A percentile compares a stretch with the other conserved stretches of the same genome.
phyloP scores from a whole-genome alignment of 2,113 vertebrate species.

The Psittacula cyanocephala region DNA sequence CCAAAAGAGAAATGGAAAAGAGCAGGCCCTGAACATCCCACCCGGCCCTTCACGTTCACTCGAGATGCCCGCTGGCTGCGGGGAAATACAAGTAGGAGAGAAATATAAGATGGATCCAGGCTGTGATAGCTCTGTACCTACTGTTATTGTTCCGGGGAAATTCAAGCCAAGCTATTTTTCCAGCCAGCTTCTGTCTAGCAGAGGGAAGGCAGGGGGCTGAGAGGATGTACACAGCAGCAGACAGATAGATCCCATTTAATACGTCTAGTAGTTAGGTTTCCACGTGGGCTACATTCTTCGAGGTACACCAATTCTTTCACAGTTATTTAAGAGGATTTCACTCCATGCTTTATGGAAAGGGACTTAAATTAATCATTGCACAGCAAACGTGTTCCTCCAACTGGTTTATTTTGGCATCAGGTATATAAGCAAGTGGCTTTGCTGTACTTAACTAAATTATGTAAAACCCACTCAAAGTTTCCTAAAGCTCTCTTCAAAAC shows the following conservation, averaged over 20 bases:
- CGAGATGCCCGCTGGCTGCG: neutral
- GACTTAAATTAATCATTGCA: slow-evolving; percentile 58
- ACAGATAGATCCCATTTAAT: slow-evolving; percentile 2
- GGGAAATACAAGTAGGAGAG: neutral
- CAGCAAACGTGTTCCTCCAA: slow-evolving; percentile 45
- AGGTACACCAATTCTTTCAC: slow-evolving; percentile 3
- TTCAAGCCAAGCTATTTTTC: neutral
- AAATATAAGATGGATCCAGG: neutral
- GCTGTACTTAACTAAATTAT: slow-evolving; percentile 52
- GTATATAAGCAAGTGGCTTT: slow-evolving; percentile 57
- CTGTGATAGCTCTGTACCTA: neutral
- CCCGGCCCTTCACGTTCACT: accelerated
- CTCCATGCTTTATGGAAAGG: neutral
- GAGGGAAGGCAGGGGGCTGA: neutral
- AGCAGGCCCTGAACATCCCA: neutral
- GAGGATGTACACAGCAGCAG: neutral
- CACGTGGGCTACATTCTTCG: neutral
- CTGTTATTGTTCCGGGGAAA: neutral
- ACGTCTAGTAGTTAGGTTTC: neutral
- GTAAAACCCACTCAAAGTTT: slow-evolving; percentile 59
- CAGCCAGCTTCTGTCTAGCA: neutral
- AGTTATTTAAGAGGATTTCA: slow-evolving; percentile 59
- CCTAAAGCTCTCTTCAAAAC: slow-evolving; percentile 53
- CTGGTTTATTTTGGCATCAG: slow-evolving; percentile 52
- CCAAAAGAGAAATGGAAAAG: neutral